Evolutionary conservation across 2,888 invertebrate genomes (phyloP).

Genomic region (Rotaria socialis): DNA sequence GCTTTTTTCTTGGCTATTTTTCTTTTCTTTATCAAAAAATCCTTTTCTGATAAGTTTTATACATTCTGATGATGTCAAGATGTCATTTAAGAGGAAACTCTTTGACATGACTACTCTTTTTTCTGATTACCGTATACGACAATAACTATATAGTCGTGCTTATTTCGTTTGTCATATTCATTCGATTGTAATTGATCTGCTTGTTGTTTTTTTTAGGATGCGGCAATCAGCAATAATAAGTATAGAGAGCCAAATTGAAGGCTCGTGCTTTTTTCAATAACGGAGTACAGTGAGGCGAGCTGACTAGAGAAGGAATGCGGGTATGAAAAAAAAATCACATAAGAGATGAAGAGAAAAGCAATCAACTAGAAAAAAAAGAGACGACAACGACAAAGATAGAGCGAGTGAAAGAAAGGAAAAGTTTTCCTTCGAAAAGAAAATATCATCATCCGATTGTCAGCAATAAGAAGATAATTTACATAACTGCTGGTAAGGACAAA

Average conservation of each 20-base stretch:
- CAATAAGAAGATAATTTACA: neutral
- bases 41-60: too few relatives aligned
- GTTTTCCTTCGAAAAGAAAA: slow-evolving; percentile 5
- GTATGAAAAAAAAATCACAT: neutral
- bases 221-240: neutral
- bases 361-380: slow-evolving; percentile 2
- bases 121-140: neutral
- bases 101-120: neutral
- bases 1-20: neutral
- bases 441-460: neutral
- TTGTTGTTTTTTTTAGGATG: neutral
- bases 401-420: neutral
- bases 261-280: neutral
- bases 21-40: too few relatives aligned
- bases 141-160: neutral
- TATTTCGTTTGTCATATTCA: neutral
- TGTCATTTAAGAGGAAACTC: too few relatives aligned
- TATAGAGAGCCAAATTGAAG: neutral
- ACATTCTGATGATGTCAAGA: too few relatives aligned
- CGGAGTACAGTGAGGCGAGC: neutral
- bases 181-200: neutral
- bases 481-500: neutral
- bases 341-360: neutral
- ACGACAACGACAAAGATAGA: neutral
- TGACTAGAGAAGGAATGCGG: neutral